Conservation (phyloP, 2,797 vertebrate genomes). For the Scleropages formosus region DNA sequence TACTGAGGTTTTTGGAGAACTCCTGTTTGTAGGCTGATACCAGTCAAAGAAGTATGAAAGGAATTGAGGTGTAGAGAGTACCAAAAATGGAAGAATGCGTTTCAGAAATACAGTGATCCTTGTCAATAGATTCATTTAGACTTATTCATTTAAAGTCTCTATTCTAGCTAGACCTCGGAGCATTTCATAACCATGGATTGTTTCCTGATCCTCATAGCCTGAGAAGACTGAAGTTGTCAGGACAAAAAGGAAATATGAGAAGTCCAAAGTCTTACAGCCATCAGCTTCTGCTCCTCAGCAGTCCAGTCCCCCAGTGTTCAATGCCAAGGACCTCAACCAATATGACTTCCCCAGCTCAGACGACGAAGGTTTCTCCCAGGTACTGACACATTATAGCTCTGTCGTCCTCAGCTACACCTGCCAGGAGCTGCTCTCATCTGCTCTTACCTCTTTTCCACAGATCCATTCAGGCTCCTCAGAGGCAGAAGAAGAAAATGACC, state of each 20-base stretch:
- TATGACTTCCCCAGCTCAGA: constrained; percentile 99
- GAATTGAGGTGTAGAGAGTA: too few species aligned
- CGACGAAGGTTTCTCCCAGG: constrained; percentile 93
- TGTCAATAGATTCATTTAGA: not conserved
- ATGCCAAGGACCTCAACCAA: constrained; percentile 97
- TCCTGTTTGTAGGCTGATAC: too few species aligned
- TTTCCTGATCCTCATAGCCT: constrained; percentile 63
- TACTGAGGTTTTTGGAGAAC: too few species aligned
- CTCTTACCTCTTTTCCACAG: constrained; percentile 55
- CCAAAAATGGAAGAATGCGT: too few species aligned
- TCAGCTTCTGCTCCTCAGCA: constrained; percentile 74
- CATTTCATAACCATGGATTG: not conserved
- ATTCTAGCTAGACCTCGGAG: not conserved
- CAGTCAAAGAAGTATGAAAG: too few species aligned
- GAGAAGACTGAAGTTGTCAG: constrained; percentile 89
- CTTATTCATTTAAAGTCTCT: not conserved
- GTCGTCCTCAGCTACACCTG: too few species aligned
- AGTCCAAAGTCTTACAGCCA: constrained; percentile 86
- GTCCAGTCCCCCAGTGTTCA: constrained; percentile 86
- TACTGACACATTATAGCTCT: constrained; percentile 44
- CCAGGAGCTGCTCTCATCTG: not conserved
- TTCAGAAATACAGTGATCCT: constrained; percentile 44
- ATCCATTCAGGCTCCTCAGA: constrained; percentile 96
- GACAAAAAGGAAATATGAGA: constrained; percentile 97
- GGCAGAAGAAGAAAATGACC: constrained; percentile 96